Conservation (phyloP, 30 jellyfish, hydroid and myxozoan genomes). For the Catostylus mosaicus region DNA sequence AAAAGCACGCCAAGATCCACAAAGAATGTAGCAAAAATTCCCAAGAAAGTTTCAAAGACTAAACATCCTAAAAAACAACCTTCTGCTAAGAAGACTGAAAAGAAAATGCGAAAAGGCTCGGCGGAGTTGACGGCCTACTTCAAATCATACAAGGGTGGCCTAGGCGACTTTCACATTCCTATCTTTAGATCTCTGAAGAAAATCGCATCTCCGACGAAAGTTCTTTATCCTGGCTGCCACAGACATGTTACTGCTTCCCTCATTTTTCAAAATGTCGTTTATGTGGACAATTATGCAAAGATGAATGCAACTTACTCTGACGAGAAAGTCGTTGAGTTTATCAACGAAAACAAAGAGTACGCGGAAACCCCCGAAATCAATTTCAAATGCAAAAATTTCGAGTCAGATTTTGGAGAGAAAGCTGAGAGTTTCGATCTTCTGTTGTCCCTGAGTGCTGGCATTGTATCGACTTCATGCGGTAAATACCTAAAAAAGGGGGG, state of each 20-base stretch:
- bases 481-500: slow-evolving; percentile 77
- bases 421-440: slow-evolving; percentile 66
- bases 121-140: slow-evolving; percentile 55
- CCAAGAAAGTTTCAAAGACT: slow-evolving; percentile 8
- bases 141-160: slow-evolving; percentile 73
- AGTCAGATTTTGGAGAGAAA: slow-evolving; percentile 69
- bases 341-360: slow-evolving; percentile 70
- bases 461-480: slow-evolving; percentile 73
- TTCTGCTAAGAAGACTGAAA: background rate
- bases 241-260: slow-evolving; percentile 84
- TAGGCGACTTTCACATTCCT: slow-evolving; percentile 72
- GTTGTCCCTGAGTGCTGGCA: slow-evolving; percentile 84
- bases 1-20: background rate
- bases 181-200: slow-evolving; percentile 60
- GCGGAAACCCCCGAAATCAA: slow-evolving; percentile 40
- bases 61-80: background rate
- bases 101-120: slow-evolving; percentile 34
- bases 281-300: slow-evolving; percentile 65
- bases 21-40: slow-evolving; percentile 1
- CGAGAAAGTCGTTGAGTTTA: slow-evolving; percentile 58
- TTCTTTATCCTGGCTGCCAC: slow-evolving; percentile 93
- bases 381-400: slow-evolving; percentile 75
- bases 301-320: slow-evolving; percentile 52
- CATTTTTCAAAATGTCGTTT: slow-evolving; percentile 62
- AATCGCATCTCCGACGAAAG: slow-evolving; percentile 38